Percentiles rank a stretch among this genome's conserved stretches.
phyloP scores from a whole-genome alignment of 2,888 invertebrate species.

The Cephus pygmeus region DNA sequence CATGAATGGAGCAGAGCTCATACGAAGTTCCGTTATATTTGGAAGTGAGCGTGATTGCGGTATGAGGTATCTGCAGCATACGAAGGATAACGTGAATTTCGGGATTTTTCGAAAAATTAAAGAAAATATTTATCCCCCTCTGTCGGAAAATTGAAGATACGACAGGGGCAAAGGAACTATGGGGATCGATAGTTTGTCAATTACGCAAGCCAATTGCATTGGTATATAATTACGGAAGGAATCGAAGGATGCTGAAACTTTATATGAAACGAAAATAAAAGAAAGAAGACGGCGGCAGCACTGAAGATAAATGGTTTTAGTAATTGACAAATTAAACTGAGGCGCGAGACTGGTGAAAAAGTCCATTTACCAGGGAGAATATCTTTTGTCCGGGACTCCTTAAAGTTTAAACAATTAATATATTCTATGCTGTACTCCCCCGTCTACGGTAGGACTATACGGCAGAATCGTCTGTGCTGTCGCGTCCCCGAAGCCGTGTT shows the following conservation, averaged over 20 bases:
- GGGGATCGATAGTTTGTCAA: constrained; percentile 17
- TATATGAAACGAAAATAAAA: constrained; percentile 29
- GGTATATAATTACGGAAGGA: constrained; percentile 18
- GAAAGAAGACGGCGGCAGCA: constrained; percentile 26
- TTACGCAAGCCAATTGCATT: constrained; percentile 42
- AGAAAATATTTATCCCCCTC: neutral
- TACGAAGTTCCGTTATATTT: neutral
- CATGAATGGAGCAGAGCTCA: neutral
- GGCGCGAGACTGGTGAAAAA: neutral
- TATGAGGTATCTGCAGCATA: neutral
- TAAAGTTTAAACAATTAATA: neutral
- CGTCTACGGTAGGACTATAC: neutral
- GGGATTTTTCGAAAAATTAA: neutral
- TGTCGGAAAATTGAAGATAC: neutral
- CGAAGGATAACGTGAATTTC: neutral
- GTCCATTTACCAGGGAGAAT: neutral
- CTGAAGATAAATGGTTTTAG: constrained; percentile 37
- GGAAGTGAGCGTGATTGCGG: neutral
- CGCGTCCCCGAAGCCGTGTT: constrained; percentile 15
- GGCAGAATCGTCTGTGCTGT: neutral
- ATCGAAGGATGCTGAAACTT: constrained; percentile 17
- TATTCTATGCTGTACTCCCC: neutral
- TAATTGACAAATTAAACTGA: constrained; percentile 39
- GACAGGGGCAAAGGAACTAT: constrained; percentile 10
- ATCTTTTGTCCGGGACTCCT: neutral